Conservation (phyloP, 2,797 vertebrate species). For the Myotis planiceps region DNA sequence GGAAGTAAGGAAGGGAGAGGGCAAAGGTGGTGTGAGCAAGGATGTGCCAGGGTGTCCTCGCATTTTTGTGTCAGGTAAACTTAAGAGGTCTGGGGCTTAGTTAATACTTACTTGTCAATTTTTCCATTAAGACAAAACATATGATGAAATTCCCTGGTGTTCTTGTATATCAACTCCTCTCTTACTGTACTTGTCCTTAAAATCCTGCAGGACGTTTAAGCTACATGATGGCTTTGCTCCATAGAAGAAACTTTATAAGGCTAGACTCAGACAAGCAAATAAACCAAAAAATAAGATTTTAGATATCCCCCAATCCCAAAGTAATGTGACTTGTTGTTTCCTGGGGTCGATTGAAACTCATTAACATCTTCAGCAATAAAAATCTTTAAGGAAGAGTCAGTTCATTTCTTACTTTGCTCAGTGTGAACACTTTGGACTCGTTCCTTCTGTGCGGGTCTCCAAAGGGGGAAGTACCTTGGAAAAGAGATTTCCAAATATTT, state of each 20-base stretch:
- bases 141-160: not conserved
- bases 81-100: not conserved
- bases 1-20: not conserved
- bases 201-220: not conserved
- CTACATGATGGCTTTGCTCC: not conserved
- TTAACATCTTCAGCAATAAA: not conserved
- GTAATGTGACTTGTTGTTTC: not conserved
- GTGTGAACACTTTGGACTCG: not conserved
- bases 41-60: not conserved
- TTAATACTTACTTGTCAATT: not conserved
- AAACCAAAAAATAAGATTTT: conserved; percentile 4
- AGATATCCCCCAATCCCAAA: not conserved
- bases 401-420: conserved; percentile 1
- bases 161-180: not conserved
- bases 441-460: not conserved
- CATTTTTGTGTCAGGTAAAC: not conserved
- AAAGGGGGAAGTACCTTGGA: not conserved
- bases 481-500: conserved; percentile 5
- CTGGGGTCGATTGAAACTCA: not conserved
- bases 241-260: not conserved
- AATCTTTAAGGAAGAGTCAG: not conserved
- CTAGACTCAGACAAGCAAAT: conserved; percentile 34
- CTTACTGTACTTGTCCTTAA: not conserved
- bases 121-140: not conserved
- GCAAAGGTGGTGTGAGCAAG: not conserved